Conservation (phyloP, 2,888 invertebrate genomes). For the Calliopum simillimum region DNA sequence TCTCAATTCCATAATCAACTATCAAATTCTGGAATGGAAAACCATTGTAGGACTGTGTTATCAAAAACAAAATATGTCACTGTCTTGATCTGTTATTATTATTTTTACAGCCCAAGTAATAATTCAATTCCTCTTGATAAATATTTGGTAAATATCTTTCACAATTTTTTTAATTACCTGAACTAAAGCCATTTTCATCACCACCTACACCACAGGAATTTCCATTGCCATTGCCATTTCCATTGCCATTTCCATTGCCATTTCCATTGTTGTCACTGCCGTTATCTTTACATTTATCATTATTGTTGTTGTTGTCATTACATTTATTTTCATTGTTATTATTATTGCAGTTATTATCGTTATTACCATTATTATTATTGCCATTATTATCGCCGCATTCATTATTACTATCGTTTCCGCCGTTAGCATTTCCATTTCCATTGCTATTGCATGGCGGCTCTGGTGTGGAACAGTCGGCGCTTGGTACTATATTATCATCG, state of each 20-base stretch:
- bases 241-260: not conserved
- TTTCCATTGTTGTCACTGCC: not conserved
- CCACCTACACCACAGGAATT: not conserved
- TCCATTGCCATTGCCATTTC: not conserved
- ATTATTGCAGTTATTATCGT: constrained; percentile 2
- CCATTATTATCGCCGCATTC: not conserved
- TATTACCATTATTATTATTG: not conserved
- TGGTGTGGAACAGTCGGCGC: not conserved
- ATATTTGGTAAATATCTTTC: no score
- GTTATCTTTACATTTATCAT: not conserved
- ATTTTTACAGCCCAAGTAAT: no score
- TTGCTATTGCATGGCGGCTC: not conserved
- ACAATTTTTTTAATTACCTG: not conserved
- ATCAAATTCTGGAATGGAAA: no score
- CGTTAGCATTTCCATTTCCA: not conserved
- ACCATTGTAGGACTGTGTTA: no score
- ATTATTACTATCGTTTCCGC: not conserved
- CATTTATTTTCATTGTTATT: constrained; percentile 12
- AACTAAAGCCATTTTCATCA: not conserved
- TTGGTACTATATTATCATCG: not conserved
- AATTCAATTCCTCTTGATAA: no score
- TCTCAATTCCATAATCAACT: no score
- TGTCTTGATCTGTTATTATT: no score
- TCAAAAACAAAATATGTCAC: no score
- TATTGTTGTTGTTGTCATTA: not conserved